Evolutionary conservation across 2,113 vertebrate genomes (phyloP), one percentile per base, ranked within the genome.

Genomic region (Chinchilla lanigera): DNA sequence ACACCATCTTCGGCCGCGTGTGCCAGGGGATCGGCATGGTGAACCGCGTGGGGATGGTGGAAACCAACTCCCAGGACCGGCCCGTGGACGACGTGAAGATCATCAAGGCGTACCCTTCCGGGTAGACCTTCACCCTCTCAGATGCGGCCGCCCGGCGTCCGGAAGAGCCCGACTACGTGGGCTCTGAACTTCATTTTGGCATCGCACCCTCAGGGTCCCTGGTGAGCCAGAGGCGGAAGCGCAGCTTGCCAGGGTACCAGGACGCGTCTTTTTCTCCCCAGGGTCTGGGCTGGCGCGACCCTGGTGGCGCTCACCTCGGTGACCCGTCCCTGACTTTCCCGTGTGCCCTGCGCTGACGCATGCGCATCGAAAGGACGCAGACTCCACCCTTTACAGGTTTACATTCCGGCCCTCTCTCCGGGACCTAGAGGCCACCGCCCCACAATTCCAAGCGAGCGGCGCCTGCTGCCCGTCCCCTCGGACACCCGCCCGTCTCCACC

Each of bases 1-100:
- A 99, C 98, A 99, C 97, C 94, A 99, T 99, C 96, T 99, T 99
- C 28, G 99, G 99, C 17, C 98, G 99, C 86, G 99, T 99, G 26
- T 98, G 73, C 95, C 99, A 99, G 95, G 99, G 99, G 30, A 99
- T 99, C 35, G 98, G 99, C 5, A 99, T 99, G 83, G 98, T 99
- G 92, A 99, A 99, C 90, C 98, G 99, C 41, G 98, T 99, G 30
- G 99, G 99, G 83, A 99, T 99, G 99, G 99, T 99, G 96, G 99
- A 99, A 95, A 99, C 99, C 4, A 99, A 99, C 81, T 98, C 99
- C n/a, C 99, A 99, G 98, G 99, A 99, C 98, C 99, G 99, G 2
- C 99, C 99, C 1, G 98, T 98, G 0, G 99, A 99, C 0, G 99
- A 99, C 20, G 99, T 99, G 75, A 99, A 99, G 98, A 99, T 99